Conservation (phyloP, 2,888 invertebrate genomes). For the Diachrysia chrysitis region DNA sequence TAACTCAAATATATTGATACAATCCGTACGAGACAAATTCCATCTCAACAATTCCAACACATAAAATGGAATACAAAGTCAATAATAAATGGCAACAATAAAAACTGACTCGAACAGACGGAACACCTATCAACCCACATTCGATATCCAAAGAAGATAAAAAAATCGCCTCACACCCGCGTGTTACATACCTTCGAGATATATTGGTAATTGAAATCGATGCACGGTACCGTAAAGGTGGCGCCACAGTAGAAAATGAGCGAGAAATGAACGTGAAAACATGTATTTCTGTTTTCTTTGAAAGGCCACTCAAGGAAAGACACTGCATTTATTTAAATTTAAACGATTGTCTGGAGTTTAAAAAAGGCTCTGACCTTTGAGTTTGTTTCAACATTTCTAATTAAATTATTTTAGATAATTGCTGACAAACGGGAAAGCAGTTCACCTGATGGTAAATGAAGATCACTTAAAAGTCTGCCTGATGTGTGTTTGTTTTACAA, state of each 20-base stretch:
- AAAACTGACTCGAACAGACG: conserved; percentile 10
- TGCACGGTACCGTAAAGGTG: conserved; percentile 45
- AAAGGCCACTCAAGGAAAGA: too few relatives aligned
- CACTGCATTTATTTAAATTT: too few relatives aligned
- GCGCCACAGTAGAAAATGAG: conserved; percentile 19
- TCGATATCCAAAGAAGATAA: conserved; percentile 36
- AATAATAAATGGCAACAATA: conserved; percentile 32
- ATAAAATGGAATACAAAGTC: conserved; percentile 6
- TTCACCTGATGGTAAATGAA: not conserved
- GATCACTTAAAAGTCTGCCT: too few relatives aligned
- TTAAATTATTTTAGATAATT: too few relatives aligned
- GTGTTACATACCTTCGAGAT: conserved; percentile 51
- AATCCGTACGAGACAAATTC: not conserved
- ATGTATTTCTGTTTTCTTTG: not conserved
- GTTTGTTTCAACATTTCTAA: too few relatives aligned
- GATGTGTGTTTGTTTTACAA: too few relatives aligned
- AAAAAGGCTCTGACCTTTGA: too few relatives aligned
- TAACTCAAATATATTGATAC: not conserved
- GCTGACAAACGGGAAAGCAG: not conserved
- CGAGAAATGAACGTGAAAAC: conserved; percentile 17
- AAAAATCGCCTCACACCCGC: conserved; percentile 27
- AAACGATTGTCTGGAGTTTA: too few relatives aligned
- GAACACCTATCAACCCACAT: conserved; percentile 32
- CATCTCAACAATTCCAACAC: not conserved
- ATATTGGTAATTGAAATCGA: conserved; percentile 65